Evolutionary conservation across 2,797 vertebrate genomes (phyloP).

Genomic region (Tragelaphus oryx): DNA sequence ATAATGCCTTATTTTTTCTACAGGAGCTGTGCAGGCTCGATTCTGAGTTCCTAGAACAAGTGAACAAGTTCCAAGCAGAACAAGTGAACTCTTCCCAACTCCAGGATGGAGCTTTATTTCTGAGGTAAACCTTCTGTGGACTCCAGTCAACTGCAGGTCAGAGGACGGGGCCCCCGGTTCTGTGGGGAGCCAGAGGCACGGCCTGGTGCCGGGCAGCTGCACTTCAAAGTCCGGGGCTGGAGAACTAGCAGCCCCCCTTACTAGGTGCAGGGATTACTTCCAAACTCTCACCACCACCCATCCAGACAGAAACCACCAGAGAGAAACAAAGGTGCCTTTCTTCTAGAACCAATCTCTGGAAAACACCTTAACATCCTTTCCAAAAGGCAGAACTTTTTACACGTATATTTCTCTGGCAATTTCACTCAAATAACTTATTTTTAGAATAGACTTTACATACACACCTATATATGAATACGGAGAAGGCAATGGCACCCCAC

Average conservation of each 20-base stretch:
- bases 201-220: background rate
- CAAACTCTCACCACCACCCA: background rate
- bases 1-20: background rate
- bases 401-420: background rate
- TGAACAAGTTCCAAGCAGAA: background rate
- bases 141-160: background rate
- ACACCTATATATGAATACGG: background rate
- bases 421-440: background rate
- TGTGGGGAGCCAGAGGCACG: background rate
- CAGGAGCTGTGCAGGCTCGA: background rate
- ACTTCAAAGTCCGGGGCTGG: no score
- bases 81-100: background rate
- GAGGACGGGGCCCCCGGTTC: fast-evolving
- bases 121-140: background rate
- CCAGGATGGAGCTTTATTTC: background rate
- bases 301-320: background rate
- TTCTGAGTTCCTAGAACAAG: background rate
- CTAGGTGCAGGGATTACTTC: background rate
- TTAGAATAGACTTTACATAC: background rate
- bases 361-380: background rate
- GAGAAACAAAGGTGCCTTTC: background rate
- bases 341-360: background rate
- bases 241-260: background rate
- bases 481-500: no score
- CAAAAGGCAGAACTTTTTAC: background rate